These are phyloP conservation scores for Osedax fenrisi DNA, from an alignment of 2,888 invertebrate species.

Conservation along the genomic window DNA sequence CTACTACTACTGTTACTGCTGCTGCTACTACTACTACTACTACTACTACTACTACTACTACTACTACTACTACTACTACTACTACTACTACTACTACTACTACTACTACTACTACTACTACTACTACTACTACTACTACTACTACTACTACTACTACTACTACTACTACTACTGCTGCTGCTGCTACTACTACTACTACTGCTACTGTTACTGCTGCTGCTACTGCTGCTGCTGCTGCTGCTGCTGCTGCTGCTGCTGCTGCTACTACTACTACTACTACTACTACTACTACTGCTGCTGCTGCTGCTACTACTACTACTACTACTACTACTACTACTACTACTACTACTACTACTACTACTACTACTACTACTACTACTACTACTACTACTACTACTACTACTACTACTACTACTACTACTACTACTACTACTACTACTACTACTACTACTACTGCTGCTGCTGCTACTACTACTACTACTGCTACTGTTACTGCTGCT, in stretches of 20 bases:
- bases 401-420: no score
- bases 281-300: background rate
- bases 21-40: no score
- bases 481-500: no score
- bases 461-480: no score
- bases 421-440: no score
- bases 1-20: no score
- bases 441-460: no score
- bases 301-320: constrained; percentile 11
- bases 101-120: no score
- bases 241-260: background rate
- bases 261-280: constrained; percentile 12
- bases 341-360: constrained; percentile 9
- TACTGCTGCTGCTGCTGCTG: background rate
- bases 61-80: no score
- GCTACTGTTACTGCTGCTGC: constrained; percentile 3
- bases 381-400: constrained; percentile 12
- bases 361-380: constrained; percentile 10
- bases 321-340: constrained; percentile 9
- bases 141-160: constrained; percentile 13
- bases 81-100: no score
- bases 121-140: no score
- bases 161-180: constrained; percentile 3
- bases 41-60: no score
- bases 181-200: constrained; percentile 9